phyloP scores from a whole-genome alignment of 2,888 invertebrate genomes.

The Hyles lineata region DNA sequence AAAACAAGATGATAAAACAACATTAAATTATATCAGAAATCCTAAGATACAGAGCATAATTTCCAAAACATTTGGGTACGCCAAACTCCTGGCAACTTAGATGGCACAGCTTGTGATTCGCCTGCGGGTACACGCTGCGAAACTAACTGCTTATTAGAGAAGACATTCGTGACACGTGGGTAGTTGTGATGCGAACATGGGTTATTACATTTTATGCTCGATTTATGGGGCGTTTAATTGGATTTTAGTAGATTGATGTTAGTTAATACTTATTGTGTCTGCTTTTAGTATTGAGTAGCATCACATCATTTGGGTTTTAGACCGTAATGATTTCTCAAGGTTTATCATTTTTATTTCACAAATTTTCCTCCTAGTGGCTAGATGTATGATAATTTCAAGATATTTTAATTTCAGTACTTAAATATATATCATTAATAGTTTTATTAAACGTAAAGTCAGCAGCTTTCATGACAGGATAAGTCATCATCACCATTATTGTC shows the following conservation, averaged over 20 bases:
- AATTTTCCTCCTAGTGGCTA: too few relatives aligned
- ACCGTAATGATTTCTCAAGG: too few relatives aligned
- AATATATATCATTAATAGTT: not conserved
- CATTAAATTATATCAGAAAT: too few relatives aligned
- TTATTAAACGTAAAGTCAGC: not conserved
- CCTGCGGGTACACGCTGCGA: not conserved
- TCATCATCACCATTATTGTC: too few relatives aligned
- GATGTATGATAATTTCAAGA: too few relatives aligned
- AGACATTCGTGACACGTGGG: constrained; percentile 3
- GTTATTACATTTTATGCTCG: not conserved
- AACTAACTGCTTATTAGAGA: constrained; percentile 3
- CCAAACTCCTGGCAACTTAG: not conserved
- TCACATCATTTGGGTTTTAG: too few relatives aligned
- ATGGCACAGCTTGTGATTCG: constrained; percentile 3
- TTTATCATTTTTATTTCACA: too few relatives aligned
- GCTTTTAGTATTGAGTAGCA: too few relatives aligned
- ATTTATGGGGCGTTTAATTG: not conserved
- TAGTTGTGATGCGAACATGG: not conserved
- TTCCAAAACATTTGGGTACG: not conserved
- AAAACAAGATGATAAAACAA: too few relatives aligned
- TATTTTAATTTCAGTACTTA: too few relatives aligned
- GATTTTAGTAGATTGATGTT: not conserved
- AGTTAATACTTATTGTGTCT: not conserved
- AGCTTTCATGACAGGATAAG: not conserved
- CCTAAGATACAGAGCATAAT: not conserved